Base-by-base conservation (phyloP, 2,888 invertebrate species). In the Pristionchus fissidentatus region DNA sequence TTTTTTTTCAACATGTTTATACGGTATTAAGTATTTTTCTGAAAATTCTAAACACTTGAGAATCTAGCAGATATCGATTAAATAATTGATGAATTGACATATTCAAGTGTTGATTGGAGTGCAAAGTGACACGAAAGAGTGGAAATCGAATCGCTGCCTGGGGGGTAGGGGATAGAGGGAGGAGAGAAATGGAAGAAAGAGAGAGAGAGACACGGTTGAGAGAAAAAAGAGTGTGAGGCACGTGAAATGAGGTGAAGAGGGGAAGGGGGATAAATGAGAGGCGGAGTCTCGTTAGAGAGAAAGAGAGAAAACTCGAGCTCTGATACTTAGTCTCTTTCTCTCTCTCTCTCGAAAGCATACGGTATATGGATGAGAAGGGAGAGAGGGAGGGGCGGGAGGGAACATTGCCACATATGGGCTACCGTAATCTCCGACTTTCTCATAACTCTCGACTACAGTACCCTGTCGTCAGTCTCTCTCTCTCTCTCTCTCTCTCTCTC, bases 321-420 rank as follows among this genome's bases (percentile, higher is more conserved):
- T 52, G 15, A 26, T 26, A 49, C 49, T 49, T 22, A 49, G 49
- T 19, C 49, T 49, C 73, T 73, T n/a, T 62, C 73, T 73, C 38
- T 19, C 73, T 73, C 62, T 62, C 73, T 73, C 38, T 19, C 22
- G 73, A 73, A 13, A n/a, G 73, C 10, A 26, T 73, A 35, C 73
- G 13, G 73, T 41, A 73, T 29, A 73, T 49, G 49, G 49, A 49
- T 49, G 49, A 49, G 49, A 49, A 22, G 22, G 13, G 49, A 4
- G 73, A 73, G 13, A 41, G 29, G 35, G n/a, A 38, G 43, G n/a
- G 73, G 29, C 15, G 29, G n/a, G 60, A 60, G 13, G 1, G 13
- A 13, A 19, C 49, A 19, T 49, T 60, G 22, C 26, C 29, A n/a
- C 60, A 26, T 26, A 19, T 10, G 49, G 8, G 10, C 57, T 26